Evolutionary conservation across 2,888 invertebrate species (phyloP).

Genomic region (Trissonchulus latispiculum): DNA sequence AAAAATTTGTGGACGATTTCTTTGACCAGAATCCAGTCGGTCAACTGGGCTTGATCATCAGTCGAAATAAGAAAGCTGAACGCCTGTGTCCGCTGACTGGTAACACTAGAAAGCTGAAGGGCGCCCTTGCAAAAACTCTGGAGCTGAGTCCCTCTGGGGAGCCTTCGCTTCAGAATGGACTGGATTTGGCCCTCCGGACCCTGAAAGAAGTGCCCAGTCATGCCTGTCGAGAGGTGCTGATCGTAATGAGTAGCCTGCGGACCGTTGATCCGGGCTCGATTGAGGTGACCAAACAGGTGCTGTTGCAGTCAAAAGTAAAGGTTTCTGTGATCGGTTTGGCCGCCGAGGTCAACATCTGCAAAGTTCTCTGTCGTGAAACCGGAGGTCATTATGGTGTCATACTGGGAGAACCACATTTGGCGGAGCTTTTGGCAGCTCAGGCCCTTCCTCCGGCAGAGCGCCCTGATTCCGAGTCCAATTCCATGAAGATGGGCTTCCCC

Average conservation of each 20-base stretch:
- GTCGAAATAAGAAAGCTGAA: conserved; percentile 86
- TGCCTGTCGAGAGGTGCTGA: conserved; percentile 81
- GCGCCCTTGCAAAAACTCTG: conserved; percentile 47
- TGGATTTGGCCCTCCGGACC: conserved; percentile 73
- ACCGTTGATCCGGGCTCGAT: conserved; percentile 95
- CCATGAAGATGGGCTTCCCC: no score
- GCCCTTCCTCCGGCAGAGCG: no score
- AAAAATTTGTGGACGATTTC: conserved; percentile 89
- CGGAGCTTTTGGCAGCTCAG: no score
- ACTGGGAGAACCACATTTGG: no score
- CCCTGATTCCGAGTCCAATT: no score
- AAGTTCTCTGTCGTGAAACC: conserved; percentile 71
- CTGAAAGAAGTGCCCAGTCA: conserved; percentile 81
- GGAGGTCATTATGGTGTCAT: conserved; percentile 48
- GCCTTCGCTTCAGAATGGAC: conserved; percentile 87
- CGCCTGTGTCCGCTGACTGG: conserved; percentile 81
- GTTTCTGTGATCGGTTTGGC: conserved; percentile 90
- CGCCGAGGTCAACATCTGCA: conserved; percentile 85
- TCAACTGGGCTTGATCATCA: conserved; percentile 80
- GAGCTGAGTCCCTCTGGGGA: conserved; percentile 70
- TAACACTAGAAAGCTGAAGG: conserved; percentile 47
- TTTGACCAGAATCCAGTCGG: conserved; percentile 98
- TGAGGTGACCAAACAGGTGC: conserved; percentile 64
- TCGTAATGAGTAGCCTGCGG: conserved; percentile 83
- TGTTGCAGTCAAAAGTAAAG: conserved; percentile 56